Base-by-base conservation (phyloP, 1,140 invertebrate species). In the Calephelis nemesis region DNA sequence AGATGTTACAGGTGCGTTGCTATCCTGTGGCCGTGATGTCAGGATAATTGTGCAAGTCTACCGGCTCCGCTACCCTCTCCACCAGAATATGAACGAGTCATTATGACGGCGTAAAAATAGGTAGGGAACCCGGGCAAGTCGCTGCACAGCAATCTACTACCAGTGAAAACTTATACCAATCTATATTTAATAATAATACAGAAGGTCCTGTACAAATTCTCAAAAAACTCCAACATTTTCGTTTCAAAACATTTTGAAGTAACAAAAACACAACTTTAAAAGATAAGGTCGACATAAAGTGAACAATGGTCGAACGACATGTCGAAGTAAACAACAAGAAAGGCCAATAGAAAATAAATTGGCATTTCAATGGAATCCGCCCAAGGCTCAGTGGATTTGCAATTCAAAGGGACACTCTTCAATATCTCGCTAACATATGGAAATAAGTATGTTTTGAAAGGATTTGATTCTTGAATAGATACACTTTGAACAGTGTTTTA, bases 391-490 rank as follows among this genome's bases (percentile, higher is more conserved):
- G 68, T 72, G 74, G 19, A 89, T 90, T 90, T 88, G 86, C 86
- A 90, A 88, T 88, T 90, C 88, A 88, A 90, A 88, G 85, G 75
- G 78, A 75, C 79, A 83, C 77, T 82, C 50, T 78, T 85, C 86
- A 84, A 88, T 87, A 85, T 85, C 84, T 80, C 76, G 78, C 79
- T 78, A 83, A 77, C 84, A 79, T 87, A 88, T 88, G 86, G 85
- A 83, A 86, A 90, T 90, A 84, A 86, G 82, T 81, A 69, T 69
- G 77, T 83, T 84, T 82, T 85, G 82, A 84, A 87, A 85, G 83
- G 81, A 85, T 83, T 80, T 84, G 82, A 87, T 90, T 89, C 84
- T 74, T 82, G 74, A 75, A 83, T 76, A 80, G 83, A 84, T 81
- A 85, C 65, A 68, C 63, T 65, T 78, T 66, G 72, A 72, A 71